Evolutionary conservation across 1,140 invertebrate genomes (phyloP).

Genomic region (Drosophila orena): DNA sequence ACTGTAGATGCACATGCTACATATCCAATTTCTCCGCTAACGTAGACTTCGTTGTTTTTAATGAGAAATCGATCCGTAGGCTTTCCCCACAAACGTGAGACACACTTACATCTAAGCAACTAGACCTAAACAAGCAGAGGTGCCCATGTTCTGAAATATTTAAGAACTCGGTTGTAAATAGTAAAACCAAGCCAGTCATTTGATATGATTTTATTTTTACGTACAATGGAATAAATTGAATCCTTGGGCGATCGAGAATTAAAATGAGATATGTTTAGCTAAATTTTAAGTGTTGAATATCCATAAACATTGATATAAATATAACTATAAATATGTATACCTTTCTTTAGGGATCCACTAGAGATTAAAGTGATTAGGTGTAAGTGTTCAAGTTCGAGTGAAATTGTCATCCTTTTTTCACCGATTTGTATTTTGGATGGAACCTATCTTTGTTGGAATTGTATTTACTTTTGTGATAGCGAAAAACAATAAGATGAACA

Average conservation of each 20-base stretch:
- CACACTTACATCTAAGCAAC: slow-evolving; percentile 12
- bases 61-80: slow-evolving; percentile 15
- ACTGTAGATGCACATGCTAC: slow-evolving; percentile 47
- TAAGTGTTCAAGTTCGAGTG: slow-evolving; percentile 46
- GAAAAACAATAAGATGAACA: slow-evolving; percentile 75
- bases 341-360: slow-evolving; percentile 29
- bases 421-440: slow-evolving; percentile 26
- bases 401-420: slow-evolving; percentile 40
- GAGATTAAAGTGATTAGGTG: slow-evolving; percentile 55
- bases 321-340: slow-evolving; percentile 43
- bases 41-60: slow-evolving; percentile 24
- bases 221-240: slow-evolving; percentile 44
- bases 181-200: slow-evolving; percentile 61
- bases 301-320: slow-evolving; percentile 55
- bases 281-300: slow-evolving; percentile 75
- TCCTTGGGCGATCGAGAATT: slow-evolving; percentile 27
- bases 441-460: slow-evolving; percentile 62
- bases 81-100: slow-evolving; percentile 9
- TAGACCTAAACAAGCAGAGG: slow-evolving; percentile 15
- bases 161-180: slow-evolving; percentile 57
- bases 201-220: slow-evolving; percentile 72
- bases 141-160: slow-evolving; percentile 34
- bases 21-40: slow-evolving; percentile 35
- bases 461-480: slow-evolving; percentile 82
- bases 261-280: slow-evolving; percentile 56